Evolutionary conservation across 2,888 invertebrate genomes (phyloP), one percentile per base, ranked within the genome.

Genomic region (Dasypolia templi): DNA sequence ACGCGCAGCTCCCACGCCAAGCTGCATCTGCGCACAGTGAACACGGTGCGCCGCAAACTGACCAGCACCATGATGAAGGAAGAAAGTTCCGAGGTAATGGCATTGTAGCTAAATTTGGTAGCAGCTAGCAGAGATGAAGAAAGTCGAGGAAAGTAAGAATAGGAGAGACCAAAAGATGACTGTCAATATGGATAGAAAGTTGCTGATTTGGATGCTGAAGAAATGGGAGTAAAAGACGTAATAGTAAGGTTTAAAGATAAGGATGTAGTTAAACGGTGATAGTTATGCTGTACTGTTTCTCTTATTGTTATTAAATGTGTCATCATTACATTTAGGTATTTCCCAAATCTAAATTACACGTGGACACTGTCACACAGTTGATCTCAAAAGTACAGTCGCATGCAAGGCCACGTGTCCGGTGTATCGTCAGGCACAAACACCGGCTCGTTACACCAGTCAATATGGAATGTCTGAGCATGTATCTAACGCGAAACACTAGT

Each of bases 11-110:
- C 51, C 35, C 68, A 68, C 64, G 44, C 49, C 35, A 68, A 17
- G 26, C 42, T 46, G 44, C 35, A 53, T 32, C 19, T 29, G 59
- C 64, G 59, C 46, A 56, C 46, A 58, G 65, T 62, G 35, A 51
- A 55, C 72, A 79, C 59, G 59, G 59, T 26, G 58, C 53, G 44
- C 51, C 7, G 42, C 19, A 12, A 32, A 26, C 62, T 44, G 68
- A 78, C 59, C 42, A 39, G 12, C n/a, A 32, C 46, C 17, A 49
- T 49, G 69, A 69, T 67, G 26, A 39, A 68, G 14, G 2, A 42
- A 19, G 19, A n/a, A 42, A 6, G 29, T 44, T 22, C 2, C 3
- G 12, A 53, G 9, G 9, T 51, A 51, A 6, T 66, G 14, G 22
- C 17, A 17, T 67, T n/a, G 49, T 7, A 51, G 26, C 14, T 22